These are phyloP conservation scores for Smittia sp. DNA, from an alignment of 2,888 invertebrate species.

Conservation along the genomic window DNA sequence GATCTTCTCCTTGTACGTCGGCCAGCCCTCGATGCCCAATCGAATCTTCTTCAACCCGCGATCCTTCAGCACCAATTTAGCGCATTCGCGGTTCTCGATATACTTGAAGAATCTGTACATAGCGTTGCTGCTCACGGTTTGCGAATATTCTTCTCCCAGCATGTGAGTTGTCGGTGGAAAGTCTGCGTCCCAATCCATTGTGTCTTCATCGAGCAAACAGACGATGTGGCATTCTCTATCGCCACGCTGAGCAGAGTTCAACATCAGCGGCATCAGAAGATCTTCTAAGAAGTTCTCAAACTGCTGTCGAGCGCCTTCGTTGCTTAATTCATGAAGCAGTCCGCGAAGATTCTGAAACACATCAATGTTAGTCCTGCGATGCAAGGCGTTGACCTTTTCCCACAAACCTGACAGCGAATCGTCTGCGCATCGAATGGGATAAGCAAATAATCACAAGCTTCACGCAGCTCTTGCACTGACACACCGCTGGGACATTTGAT, in stretches of 20 bases:
- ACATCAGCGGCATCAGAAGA: constrained; percentile 94
- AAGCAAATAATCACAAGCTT: constrained; percentile 97
- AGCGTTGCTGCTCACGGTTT: constrained; percentile 92
- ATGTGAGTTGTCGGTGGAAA: constrained; percentile 89
- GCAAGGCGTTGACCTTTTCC: too few species aligned
- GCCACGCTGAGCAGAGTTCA: constrained; percentile 86
- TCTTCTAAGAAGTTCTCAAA: constrained; percentile 96
- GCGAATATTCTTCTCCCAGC: constrained; percentile 94
- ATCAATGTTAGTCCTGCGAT: too few species aligned
- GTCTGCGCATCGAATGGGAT: constrained; percentile 97
- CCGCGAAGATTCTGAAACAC: constrained; percentile 95
- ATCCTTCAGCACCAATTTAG: constrained; percentile 98
- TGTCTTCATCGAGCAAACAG: constrained; percentile 92
- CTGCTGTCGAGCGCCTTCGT: constrained; percentile 97
- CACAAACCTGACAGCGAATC: constrained; percentile 85
- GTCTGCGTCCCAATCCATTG: constrained; percentile 76
- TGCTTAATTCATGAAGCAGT: constrained; percentile 94
- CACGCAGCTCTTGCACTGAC: constrained; percentile 91
- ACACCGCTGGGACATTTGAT: constrained; percentile 95
- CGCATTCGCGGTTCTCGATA: constrained; percentile 98
- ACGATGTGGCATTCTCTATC: constrained; percentile 98
- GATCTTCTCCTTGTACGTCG: constrained; percentile 98
- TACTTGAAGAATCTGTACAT: constrained; percentile 99
- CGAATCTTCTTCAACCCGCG: constrained; percentile 97
- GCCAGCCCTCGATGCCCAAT: constrained; percentile 97